Base-by-base conservation (phyloP, 2,113 vertebrate species). In the Glaucidium brasilianum region DNA sequence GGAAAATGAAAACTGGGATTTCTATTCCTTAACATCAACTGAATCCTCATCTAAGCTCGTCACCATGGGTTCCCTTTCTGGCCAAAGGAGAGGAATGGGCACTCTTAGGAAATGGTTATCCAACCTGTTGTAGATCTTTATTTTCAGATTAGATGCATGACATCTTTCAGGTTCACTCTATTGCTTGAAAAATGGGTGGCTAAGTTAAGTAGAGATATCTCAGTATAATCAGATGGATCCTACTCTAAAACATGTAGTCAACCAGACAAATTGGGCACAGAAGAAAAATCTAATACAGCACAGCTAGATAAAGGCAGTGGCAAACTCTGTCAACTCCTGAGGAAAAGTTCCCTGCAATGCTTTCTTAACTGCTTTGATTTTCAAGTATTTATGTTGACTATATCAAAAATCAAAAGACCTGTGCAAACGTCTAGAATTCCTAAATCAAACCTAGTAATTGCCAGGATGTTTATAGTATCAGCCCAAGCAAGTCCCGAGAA, bases 401-500 rank as follows among this genome's bases (percentile, higher is more conserved):
- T 47, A 87, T 62, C 43, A 95, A 94, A 92, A 92, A 92, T 89
- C 52, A 94, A 77, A 88, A 89, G 79, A 81, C 19, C 37, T 60
- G 15, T 64, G 50, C 67, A 94, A 94, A 72, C 60, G 91, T 72
- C 60, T 39, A 88, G 55, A 66, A 53, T 76, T 91, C 67, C 73
- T 97, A 95, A 94, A 76, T 85, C 82, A 95, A 94, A 74, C 30
- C 37, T 58, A 75, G 56, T 78, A 78, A 94, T 45, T 82, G 69
- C 39, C 14, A 58, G 53, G 69, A 85, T 72, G 3, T 93, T 93
- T 93, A 76, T 15, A 92, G 17, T 60, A 71, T 84, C 64, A 81
- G 52, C 34, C 14, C 71, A 76, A 92, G 84, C 32, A 92, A 86
- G 41, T 45, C 37, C 53, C 39, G 32, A 89, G 60, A 90, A 88